phyloP scores from a whole-genome alignment of 1,140 invertebrate species.

The Pseudomyrmex pallidus region DNA sequence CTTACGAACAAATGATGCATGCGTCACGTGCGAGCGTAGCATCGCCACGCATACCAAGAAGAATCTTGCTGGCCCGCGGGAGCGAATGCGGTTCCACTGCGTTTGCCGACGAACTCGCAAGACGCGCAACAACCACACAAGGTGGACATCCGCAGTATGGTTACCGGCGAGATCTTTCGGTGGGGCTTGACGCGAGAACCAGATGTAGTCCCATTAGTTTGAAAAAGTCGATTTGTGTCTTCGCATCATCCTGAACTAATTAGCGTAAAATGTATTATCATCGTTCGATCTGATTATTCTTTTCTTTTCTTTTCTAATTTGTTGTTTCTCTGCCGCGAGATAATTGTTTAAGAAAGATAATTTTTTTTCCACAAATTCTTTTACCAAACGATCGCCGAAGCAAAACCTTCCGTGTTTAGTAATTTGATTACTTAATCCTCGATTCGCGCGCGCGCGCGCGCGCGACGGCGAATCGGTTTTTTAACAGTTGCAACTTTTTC shows the following conservation, averaged over 20 bases:
- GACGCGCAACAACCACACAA: not conserved
- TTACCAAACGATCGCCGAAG: too few species aligned
- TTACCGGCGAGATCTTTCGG: not conserved
- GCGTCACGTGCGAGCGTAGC: slow-evolving; percentile 67
- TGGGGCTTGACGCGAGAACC: not conserved
- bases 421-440: not conserved
- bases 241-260: not conserved
- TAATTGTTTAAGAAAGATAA: too few species aligned
- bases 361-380: too few species aligned
- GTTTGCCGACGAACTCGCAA: not conserved
- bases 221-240: slow-evolving; percentile 1
- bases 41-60: slow-evolving; percentile 71
- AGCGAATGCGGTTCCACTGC: slow-evolving; percentile 33
- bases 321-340: too few species aligned
- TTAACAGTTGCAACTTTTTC: slow-evolving; percentile 29
- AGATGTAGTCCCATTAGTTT: slow-evolving; percentile 40
- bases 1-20: slow-evolving; percentile 72
- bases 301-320: too few species aligned
- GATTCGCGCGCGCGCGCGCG: too few species aligned
- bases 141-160: slow-evolving; percentile 2
- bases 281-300: too few species aligned
- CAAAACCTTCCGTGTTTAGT: not conserved
- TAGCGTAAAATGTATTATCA: too few species aligned
- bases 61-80: slow-evolving; percentile 66
- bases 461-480: slow-evolving; percentile 1